Percentiles rank a stretch among this genome's conserved stretches.
Evolutionary conservation across 37 sponge, comb jelly and placozoan species (phyloP).

Genomic region (Cladorhizidae sp.): DNA sequence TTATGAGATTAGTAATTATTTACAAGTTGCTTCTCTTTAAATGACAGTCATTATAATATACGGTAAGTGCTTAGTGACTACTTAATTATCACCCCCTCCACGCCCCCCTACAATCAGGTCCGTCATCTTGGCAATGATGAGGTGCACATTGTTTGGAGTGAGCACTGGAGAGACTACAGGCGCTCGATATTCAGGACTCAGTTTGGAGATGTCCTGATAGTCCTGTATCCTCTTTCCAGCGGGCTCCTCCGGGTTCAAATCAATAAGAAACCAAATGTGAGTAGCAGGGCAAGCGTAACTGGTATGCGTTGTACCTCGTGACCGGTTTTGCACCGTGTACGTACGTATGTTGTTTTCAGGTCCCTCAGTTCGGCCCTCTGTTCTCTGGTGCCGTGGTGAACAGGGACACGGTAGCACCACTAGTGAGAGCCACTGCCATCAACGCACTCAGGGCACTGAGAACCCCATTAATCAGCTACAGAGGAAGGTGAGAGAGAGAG

Average conservation of each 20-base stretch:
- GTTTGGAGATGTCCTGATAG: conserved; percentile 90
- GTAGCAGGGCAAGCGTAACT: too few species aligned
- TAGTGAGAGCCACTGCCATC: conserved; percentile 94
- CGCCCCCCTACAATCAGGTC: conserved; percentile 57
- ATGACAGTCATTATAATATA: neutral
- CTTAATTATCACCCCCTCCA: neutral
- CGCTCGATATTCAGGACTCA: conserved; percentile 89
- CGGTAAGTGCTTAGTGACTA: neutral
- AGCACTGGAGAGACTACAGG: conserved; percentile 95
- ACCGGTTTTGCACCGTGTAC: too few species aligned
- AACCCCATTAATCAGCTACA: conserved; percentile 42
- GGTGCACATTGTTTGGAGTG: conserved; percentile 96
- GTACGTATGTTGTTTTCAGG: conserved; percentile 27
- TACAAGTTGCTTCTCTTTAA: neutral
- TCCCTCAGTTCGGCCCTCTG: conserved; percentile 92
- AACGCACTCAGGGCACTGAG: conserved; percentile 79
- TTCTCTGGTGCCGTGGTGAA: conserved; percentile 94
- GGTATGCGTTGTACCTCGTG: too few species aligned
- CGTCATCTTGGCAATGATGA: conserved; percentile 97
- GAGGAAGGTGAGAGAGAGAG: conserved; percentile 46
- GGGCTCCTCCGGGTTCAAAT: conserved; percentile 86
- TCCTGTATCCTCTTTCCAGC: conserved; percentile 89
- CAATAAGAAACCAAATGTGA: conserved; percentile 56
- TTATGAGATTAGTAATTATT: conserved; percentile 16
- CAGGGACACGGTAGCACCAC: conserved; percentile 55